Conservation (phyloP, 2,113 vertebrate genomes). For the Salvator merianae region DNA sequence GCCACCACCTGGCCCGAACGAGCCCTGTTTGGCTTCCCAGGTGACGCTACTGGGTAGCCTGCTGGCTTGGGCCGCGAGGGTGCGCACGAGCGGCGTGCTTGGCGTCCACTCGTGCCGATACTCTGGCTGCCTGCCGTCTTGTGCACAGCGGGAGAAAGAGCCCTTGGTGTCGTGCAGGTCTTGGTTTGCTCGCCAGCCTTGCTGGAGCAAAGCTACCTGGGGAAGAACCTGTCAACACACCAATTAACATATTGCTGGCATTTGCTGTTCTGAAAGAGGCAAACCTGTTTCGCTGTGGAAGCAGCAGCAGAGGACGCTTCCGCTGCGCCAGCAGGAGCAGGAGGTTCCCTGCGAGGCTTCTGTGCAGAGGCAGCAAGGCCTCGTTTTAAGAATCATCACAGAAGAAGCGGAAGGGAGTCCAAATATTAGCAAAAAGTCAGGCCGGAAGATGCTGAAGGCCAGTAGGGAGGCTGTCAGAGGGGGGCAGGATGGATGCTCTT, state of each 20-base stretch:
- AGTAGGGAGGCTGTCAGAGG: not conserved
- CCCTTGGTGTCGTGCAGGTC: constrained; percentile 7
- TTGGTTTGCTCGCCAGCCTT: not conserved
- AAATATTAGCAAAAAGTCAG: not conserved
- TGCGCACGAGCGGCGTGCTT: rapidly evolving
- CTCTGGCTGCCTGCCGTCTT: constrained; percentile 28
- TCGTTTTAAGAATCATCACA: no score
- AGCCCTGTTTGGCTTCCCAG: no score
- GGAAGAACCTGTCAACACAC: not conserved
- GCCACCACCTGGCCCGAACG: no score
- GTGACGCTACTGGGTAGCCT: not conserved
- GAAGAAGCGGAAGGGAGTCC: not conserved
- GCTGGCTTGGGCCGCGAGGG: not conserved
- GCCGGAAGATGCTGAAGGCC: not conserved
- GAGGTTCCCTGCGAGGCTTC: not conserved
- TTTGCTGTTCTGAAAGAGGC: not conserved
- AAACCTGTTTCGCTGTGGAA: not conserved
- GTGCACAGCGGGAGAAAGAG: constrained; percentile 20
- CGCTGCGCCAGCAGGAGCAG: not conserved
- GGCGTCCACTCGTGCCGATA: constrained; percentile 19
- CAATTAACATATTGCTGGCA: rapidly evolving
- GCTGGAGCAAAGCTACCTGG: not conserved
- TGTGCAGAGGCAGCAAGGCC: no score
- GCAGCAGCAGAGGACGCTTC: rapidly evolving
- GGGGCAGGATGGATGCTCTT: not conserved